phyloP scores from a whole-genome alignment of 2,888 invertebrate species.

The Resseliella maxima region DNA sequence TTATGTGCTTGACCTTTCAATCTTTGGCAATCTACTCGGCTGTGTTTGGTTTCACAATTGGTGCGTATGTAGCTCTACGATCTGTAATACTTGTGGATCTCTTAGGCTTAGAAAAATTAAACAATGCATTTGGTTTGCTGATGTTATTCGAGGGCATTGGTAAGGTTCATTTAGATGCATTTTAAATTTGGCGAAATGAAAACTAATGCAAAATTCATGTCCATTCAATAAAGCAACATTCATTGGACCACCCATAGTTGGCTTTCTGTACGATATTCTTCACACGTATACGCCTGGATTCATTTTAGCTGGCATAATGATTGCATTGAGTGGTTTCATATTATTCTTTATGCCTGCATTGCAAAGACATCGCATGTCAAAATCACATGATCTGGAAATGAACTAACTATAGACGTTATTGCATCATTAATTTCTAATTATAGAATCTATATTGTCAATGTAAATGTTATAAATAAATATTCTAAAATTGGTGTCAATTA shows the following conservation, averaged over 20 bases:
- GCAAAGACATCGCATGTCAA: constrained; percentile 67
- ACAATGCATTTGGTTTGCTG: constrained; percentile 94
- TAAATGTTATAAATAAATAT: background rate
- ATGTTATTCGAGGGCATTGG: constrained; percentile 92
- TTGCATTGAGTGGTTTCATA: constrained; percentile 88
- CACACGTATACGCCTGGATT: constrained; percentile 88
- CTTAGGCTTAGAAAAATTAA: constrained; percentile 89
- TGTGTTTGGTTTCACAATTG: constrained; percentile 89
- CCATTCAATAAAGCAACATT: constrained; percentile 89
- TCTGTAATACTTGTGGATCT: constrained; percentile 95
- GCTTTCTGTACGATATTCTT: constrained; percentile 86
- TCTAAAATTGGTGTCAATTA: background rate
- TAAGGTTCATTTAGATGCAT: no score
- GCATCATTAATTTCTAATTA: background rate
- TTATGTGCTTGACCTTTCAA: constrained; percentile 78
- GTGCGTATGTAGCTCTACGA: constrained; percentile 96
- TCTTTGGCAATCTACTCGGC: constrained; percentile 81
- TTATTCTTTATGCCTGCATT: constrained; percentile 84
- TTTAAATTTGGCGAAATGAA: no score
- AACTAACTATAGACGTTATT: background rate
- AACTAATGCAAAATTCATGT: no score
- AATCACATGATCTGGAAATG: background rate
- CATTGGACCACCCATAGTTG: constrained; percentile 93
- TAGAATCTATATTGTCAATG: no score
- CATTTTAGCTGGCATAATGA: constrained; percentile 85